Evolutionary conservation across 2,888 invertebrate species (phyloP), one percentile per base, ranked within the genome.

Genomic region (Nemotelus nigrinus): DNA sequence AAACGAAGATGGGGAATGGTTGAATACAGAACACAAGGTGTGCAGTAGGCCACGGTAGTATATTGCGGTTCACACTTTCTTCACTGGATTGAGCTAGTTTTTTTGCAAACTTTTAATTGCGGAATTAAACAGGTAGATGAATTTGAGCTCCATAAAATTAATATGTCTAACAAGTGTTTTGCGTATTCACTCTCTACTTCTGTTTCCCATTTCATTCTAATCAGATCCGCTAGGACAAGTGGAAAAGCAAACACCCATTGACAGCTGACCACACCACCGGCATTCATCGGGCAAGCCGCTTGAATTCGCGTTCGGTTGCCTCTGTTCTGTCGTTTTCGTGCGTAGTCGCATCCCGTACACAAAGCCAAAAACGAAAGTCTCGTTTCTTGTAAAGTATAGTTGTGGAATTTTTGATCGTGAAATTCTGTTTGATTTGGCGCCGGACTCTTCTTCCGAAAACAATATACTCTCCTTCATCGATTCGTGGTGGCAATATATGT

Each of bases 301-400:
- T 4, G 45, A 7, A 57, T 47, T 39, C 47, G 72, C 53, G 60
- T 57, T 43, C 71, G 44, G 44, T 43, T 71, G 57, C 71, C 25
- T 25, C 25, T 25, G 25, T 25, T 25, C 25, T 25, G 25, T 25
- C 58, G 58, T 39, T 39, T 72, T 45, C 60, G 44, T 43, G 3
- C 10, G 60, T 67, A 7, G 25, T 25, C 25, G 25, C 25, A 25
- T 47, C 53, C 53, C 72, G 4, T n/a, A 60, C 39, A 47, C 57
- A n/a, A 60, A 45, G 45, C 45, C 72, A 60, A 58, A 71, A 58
- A 47, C 72, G 63, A 74, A 63, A 74, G 60, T 74, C 60, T 25
- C 25, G 60, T 71, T 43, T 72, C 58, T 72, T 43, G 39, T 7
- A 25, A 55, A 44, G 10, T 25, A 43, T 7, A 41, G 25, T 10